Evolutionary conservation across 1,140 invertebrate genomes (phyloP).

Genomic region (Globodera ellingtonae): DNA sequence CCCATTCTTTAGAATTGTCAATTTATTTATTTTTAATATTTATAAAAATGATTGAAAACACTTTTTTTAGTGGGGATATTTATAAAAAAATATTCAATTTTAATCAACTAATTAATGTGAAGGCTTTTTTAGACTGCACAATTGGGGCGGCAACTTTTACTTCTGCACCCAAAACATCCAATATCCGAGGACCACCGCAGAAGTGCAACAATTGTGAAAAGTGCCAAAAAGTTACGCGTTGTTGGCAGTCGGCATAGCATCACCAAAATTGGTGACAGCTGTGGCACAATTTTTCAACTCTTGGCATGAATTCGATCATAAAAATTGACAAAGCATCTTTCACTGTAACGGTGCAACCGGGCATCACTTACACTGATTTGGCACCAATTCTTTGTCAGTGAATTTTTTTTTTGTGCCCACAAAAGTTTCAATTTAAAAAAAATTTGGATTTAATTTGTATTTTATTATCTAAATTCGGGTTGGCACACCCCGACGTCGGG

Average conservation of each 20-base stretch:
- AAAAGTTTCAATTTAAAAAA: too few relatives aligned
- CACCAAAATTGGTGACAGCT: constrained; percentile 17
- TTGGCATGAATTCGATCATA: constrained; percentile 16
- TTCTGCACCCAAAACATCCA: constrained; percentile 19
- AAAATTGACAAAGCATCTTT: not conserved
- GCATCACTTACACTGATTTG: constrained; percentile 31
- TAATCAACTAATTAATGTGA: too few relatives aligned
- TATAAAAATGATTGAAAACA: too few relatives aligned
- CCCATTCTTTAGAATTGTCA: too few relatives aligned
- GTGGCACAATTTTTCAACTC: constrained; percentile 20
- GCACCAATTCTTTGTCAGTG: constrained; percentile 2
- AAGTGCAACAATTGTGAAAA: constrained; percentile 17
- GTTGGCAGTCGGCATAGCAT: constrained; percentile 28
- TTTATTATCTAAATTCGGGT: too few relatives aligned
- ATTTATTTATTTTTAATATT: too few relatives aligned
- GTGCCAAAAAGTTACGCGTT: not conserved
- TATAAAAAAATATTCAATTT: too few relatives aligned
- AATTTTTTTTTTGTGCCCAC: not conserved
- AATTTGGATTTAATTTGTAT: too few relatives aligned
- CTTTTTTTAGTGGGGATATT: too few relatives aligned
- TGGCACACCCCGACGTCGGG: too few relatives aligned
- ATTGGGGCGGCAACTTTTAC: constrained; percentile 31
- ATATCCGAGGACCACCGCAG: constrained; percentile 13
- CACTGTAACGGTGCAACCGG: constrained; percentile 17
- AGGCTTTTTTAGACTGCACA: constrained; percentile 4